Evolutionary conservation across 2,113 vertebrate species (phyloP).

Genomic region (Pantherophis guttatus): DNA sequence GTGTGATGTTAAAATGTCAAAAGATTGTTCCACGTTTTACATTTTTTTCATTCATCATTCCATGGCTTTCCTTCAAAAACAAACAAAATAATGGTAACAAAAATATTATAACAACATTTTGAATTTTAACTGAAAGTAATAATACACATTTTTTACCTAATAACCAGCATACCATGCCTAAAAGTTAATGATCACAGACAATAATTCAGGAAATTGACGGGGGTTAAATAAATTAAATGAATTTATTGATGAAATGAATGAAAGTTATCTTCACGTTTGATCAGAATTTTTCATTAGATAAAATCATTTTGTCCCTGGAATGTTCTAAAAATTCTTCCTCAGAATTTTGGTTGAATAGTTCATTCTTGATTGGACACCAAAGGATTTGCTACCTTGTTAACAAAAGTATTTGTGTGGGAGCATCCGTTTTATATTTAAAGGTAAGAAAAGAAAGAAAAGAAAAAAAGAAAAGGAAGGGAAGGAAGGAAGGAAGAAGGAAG

Average conservation of each 20-base stretch:
- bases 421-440: not conserved
- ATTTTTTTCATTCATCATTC: constrained; percentile 24
- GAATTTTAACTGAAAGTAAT: constrained; percentile 45
- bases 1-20: constrained; percentile 57
- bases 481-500: not conserved
- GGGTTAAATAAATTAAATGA: not conserved
- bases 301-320: not conserved
- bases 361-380: not conserved
- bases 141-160: constrained; percentile 4
- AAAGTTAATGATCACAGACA: not conserved
- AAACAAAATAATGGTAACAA: constrained; percentile 26
- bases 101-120: constrained; percentile 28
- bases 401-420: not conserved
- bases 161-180: not conserved
- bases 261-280: not conserved
- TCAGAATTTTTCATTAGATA: not conserved
- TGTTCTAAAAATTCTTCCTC: not conserved
- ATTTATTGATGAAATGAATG: not conserved
- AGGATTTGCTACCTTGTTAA: not conserved
- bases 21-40: constrained; percentile 45
- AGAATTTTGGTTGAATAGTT: not conserved
- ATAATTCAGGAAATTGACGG: not conserved
- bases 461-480: rapidly evolving
- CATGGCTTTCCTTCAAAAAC: not conserved
- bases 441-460: not conserved